Percentiles rank a stretch among this genome's conserved stretches.
These are phyloP conservation scores for Thalassophryne amazonica DNA, from an alignment of 2,797 vertebrate genomes.

Conservation along the genomic window DNA sequence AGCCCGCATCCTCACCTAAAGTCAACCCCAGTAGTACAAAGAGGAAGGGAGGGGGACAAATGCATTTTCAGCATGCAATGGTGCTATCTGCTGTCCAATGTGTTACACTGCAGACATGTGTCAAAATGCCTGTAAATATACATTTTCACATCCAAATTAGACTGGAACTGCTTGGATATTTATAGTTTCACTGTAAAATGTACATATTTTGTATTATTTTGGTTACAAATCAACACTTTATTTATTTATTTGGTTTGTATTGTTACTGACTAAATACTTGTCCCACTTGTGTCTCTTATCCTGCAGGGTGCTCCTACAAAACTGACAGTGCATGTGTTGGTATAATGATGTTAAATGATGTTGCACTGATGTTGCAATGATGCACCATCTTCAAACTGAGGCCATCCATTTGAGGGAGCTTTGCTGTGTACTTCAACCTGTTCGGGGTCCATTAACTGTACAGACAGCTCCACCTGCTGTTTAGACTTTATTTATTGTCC, in stretches of 20 bases:
- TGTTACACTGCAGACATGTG: constrained; percentile 16
- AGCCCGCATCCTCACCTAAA: constrained; percentile 16
- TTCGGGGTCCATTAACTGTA: constrained; percentile 37
- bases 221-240: no score
- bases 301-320: no score
- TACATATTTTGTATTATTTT: background rate
- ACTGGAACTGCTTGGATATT: no score
- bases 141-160: background rate
- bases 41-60: background rate
- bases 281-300: no score
- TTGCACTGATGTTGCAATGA: background rate
- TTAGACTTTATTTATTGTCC: constrained; percentile 36
- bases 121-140: background rate
- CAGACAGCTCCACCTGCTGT: constrained; percentile 61
- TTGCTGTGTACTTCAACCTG: background rate
- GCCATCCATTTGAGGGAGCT: background rate
- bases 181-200: background rate
- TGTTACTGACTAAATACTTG: no score
- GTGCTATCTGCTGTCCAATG: constrained; percentile 57
- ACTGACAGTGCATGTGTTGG: no score
- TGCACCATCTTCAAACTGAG: background rate
- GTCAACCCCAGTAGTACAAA: constrained; percentile 6
- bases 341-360: no score
- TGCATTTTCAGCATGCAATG: constrained; percentile 38
- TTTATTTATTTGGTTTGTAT: no score